phyloP scores from a whole-genome alignment of 1,140 invertebrate genomes.

The Chlorops oryzae region DNA sequence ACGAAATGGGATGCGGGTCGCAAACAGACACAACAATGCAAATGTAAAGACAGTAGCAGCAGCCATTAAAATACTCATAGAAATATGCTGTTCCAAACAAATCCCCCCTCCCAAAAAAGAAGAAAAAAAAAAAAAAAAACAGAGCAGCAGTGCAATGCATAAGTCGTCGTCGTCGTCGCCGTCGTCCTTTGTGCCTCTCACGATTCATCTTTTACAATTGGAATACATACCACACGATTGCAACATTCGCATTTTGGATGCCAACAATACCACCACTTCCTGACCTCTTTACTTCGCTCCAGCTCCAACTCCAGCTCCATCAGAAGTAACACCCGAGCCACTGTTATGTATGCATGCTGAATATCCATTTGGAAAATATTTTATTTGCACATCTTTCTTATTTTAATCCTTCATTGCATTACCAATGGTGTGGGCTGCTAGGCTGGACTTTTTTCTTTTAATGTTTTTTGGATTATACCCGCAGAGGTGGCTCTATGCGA shows the following conservation, averaged over 20 bases:
- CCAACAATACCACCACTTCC: slow-evolving; percentile 11
- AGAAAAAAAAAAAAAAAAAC: too few relatives aligned
- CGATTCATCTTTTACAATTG: background rate
- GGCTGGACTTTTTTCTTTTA: too few relatives aligned
- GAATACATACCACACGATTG: slow-evolving; percentile 28
- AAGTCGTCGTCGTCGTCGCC: background rate
- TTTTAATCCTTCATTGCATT: slow-evolving; percentile 45
- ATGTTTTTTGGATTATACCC: too few relatives aligned
- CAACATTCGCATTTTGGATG: slow-evolving; percentile 33
- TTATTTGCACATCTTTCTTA: slow-evolving; percentile 45
- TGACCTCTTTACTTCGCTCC: background rate
- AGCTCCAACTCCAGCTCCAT: background rate
- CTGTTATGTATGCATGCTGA: too few relatives aligned
- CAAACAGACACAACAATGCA: background rate
- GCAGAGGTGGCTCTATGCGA: too few relatives aligned
- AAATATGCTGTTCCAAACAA: background rate
- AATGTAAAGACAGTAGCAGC: background rate
- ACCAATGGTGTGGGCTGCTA: background rate
- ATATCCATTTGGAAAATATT: slow-evolving; percentile 28
- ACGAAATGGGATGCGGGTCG: background rate
- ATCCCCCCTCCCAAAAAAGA: background rate
- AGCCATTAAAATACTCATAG: background rate
- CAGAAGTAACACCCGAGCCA: too few relatives aligned
- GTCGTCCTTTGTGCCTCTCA: slow-evolving; percentile 12
- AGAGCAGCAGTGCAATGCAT: too few relatives aligned